Evolutionary conservation across 2,797 vertebrate genomes (phyloP).

Genomic region (Sphenopsis melanotis): DNA sequence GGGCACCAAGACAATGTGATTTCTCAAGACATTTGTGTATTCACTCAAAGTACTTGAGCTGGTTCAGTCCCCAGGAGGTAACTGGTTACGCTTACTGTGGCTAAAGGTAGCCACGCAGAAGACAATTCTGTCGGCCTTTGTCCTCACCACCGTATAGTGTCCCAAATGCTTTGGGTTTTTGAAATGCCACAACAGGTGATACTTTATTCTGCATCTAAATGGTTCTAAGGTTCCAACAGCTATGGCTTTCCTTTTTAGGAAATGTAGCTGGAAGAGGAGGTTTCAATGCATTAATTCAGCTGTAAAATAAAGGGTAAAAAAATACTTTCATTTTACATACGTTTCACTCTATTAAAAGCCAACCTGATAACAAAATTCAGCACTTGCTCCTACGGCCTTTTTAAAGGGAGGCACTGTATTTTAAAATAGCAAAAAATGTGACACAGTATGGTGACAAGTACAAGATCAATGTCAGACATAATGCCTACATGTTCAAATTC

Average conservation of each 20-base stretch:
- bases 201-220: neutral
- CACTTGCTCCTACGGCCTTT: constrained; percentile 45
- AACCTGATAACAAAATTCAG: constrained; percentile 24
- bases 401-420: neutral
- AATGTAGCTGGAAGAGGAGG: neutral
- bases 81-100: neutral
- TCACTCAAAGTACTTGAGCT: neutral
- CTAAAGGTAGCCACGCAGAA: neutral
- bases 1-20: neutral
- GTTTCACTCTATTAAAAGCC: constrained; percentile 37
- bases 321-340: neutral
- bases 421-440: constrained; percentile 40
- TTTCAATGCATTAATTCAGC: neutral
- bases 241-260: neutral
- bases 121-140: neutral
- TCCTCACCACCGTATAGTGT: neutral
- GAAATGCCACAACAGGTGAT: neutral
- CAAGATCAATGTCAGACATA: constrained; percentile 41
- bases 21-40: neutral
- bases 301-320: neutral
- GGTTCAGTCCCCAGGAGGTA: neutral
- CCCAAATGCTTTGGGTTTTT: rapidly evolving
- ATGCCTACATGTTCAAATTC: neutral
- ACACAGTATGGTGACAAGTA: constrained; percentile 46
- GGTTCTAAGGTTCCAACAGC: neutral